These are phyloP conservation scores for Lateolabrax maculatus DNA, from an alignment of 2,797 vertebrate species.

Conservation along the genomic window DNA sequence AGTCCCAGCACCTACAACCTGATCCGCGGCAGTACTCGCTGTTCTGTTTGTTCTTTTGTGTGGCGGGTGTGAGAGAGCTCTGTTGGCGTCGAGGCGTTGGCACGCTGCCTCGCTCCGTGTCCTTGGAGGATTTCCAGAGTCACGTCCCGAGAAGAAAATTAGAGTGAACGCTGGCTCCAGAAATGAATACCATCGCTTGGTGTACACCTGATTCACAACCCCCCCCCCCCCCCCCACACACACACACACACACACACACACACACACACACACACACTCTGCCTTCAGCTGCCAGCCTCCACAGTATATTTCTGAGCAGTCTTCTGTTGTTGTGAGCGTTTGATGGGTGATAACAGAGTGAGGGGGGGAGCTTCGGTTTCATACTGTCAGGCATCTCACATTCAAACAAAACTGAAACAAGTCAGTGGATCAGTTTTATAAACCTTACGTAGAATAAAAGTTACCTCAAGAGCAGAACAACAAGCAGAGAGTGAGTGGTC, in stretches of 20 bases:
- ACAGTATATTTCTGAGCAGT: not conserved
- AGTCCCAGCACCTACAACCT: conserved; percentile 53
- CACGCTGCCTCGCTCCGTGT: conserved; percentile 67
- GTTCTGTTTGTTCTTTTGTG: conserved; percentile 69
- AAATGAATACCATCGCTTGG: conserved; percentile 55
- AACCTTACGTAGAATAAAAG: no score
- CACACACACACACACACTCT: not conserved
- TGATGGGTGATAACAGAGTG: not conserved
- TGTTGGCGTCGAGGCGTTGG: conserved; percentile 63
- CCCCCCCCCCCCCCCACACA: no score
- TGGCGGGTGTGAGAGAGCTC: conserved; percentile 50
- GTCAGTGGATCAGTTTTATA: no score
- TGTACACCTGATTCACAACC: conserved; percentile 14
- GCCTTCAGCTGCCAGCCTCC: not conserved
- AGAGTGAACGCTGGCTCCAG: conserved; percentile 51
- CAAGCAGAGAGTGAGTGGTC: no score
- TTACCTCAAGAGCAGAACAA: no score
- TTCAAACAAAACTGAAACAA: no score
- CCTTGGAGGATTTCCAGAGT: conserved; percentile 79
- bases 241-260: conserved; percentile 8
- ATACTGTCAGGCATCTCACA: not conserved
- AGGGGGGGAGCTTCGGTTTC: not conserved
- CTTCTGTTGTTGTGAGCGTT: not conserved
- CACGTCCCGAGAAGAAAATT: conserved; percentile 56
- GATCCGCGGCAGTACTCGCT: conserved; percentile 55